Evolutionary conservation across 2,797 vertebrate genomes (phyloP).

Genomic region (Sebastes steindachneri): DNA sequence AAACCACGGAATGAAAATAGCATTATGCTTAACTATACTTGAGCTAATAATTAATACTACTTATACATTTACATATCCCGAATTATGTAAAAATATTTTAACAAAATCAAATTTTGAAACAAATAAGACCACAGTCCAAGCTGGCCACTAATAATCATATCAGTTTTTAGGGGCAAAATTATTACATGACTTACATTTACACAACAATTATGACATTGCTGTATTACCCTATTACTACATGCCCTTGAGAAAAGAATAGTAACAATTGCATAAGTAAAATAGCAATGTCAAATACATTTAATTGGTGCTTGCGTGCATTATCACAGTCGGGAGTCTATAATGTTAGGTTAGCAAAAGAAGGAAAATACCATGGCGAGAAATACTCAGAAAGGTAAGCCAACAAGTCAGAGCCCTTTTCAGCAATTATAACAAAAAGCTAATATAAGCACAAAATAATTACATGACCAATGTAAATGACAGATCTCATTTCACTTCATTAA

Average conservation of each 20-base stretch:
- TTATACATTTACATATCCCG: too few species aligned
- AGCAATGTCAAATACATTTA: neutral
- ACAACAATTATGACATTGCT: neutral
- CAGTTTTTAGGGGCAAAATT: neutral
- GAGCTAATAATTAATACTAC: too few species aligned
- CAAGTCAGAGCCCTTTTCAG: neutral
- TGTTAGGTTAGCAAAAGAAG: neutral
- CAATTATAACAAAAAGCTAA: constrained; percentile 2
- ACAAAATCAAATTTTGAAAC: too few species aligned
- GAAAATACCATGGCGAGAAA: neutral
- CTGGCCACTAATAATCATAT: neutral
- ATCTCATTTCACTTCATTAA: constrained; percentile 30
- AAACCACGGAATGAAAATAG: too few species aligned
- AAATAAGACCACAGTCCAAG: neutral
- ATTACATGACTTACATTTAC: too few species aligned
- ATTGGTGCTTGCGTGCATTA: neutral
- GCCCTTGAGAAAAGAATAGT: neutral
- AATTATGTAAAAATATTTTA: too few species aligned
- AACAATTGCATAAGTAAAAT: neutral
- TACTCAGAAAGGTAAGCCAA: neutral
- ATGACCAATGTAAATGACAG: neutral
- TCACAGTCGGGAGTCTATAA: neutral
- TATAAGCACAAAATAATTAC: constrained; percentile 18
- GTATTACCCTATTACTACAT: neutral
- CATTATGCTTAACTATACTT: too few species aligned